Conservation (phyloP, 2,797 vertebrate species). For the Columba guinea region DNA sequence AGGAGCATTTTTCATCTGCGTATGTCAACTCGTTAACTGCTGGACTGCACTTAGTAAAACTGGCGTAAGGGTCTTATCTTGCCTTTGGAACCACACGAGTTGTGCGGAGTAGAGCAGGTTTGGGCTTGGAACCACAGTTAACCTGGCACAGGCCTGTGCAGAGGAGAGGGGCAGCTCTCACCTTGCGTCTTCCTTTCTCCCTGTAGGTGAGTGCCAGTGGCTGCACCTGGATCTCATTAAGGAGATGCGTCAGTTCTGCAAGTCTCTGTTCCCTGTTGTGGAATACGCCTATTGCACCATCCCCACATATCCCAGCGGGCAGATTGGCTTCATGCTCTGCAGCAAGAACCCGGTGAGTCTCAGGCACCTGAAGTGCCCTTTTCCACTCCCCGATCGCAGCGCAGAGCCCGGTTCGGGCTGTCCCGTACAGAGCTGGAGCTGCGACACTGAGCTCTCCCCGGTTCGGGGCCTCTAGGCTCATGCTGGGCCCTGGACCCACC, state of each 20-base stretch:
- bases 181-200: neutral
- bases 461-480: neutral
- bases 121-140: neutral
- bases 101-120: constrained; percentile 5
- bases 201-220: constrained; percentile 95
- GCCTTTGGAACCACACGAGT: neutral
- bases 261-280: constrained; percentile 94
- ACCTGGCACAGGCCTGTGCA: neutral
- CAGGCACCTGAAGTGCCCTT: neutral
- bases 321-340: constrained; percentile 99
- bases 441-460: neutral
- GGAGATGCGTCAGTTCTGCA: constrained; percentile 96
- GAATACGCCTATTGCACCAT: constrained; percentile 96
- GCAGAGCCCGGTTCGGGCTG: neutral
- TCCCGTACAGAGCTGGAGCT: neutral
- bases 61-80: neutral
- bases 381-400: neutral
- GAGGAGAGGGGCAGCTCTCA: constrained; percentile 36
- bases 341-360: constrained; percentile 92
- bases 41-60: neutral
- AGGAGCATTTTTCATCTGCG: neutral
- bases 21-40: neutral
- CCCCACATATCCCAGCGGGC: constrained; percentile 96
- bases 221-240: constrained; percentile 97
- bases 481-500: neutral